These are phyloP conservation scores for Acipenser transmontanus DNA, from an alignment of 2,797 vertebrate genomes.

Conservation along the genomic window DNA sequence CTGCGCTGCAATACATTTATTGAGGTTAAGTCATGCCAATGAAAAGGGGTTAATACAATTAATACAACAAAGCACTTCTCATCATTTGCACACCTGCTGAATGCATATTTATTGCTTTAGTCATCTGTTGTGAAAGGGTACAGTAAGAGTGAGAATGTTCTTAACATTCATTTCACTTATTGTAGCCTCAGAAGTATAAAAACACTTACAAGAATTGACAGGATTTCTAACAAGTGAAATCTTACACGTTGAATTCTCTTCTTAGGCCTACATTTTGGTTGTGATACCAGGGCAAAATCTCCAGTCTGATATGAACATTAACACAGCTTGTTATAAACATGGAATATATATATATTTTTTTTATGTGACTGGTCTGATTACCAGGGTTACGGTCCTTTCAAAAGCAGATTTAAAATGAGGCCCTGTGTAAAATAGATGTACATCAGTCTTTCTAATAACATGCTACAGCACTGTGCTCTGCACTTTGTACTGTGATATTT, in stretches of 20 bases:
- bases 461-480: too few species aligned
- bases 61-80: constrained; percentile 6
- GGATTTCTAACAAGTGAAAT: constrained; percentile 51
- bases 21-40: constrained; percentile 19
- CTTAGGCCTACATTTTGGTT: neutral
- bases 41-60: constrained; percentile 13
- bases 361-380: too few species aligned
- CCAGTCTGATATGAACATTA: too few species aligned
- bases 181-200: constrained; percentile 36
- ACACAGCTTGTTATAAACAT: too few species aligned
- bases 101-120: constrained; percentile 1
- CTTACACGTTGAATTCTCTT: neutral
- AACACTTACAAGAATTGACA: constrained; percentile 60
- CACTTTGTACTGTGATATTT: too few species aligned
- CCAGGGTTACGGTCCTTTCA: too few species aligned
- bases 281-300: too few species aligned
- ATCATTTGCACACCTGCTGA: constrained; percentile 9
- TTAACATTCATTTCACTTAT: constrained; percentile 23
- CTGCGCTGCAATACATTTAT: constrained; percentile 5
- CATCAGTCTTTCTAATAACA: too few species aligned
- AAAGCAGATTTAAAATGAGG: too few species aligned
- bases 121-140: constrained; percentile 11
- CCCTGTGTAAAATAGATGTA: too few species aligned
- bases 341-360: too few species aligned
- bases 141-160: constrained; percentile 44